Evolutionary conservation across 2,113 vertebrate species (phyloP).

Genomic region (Cnemophilus loriae): DNA sequence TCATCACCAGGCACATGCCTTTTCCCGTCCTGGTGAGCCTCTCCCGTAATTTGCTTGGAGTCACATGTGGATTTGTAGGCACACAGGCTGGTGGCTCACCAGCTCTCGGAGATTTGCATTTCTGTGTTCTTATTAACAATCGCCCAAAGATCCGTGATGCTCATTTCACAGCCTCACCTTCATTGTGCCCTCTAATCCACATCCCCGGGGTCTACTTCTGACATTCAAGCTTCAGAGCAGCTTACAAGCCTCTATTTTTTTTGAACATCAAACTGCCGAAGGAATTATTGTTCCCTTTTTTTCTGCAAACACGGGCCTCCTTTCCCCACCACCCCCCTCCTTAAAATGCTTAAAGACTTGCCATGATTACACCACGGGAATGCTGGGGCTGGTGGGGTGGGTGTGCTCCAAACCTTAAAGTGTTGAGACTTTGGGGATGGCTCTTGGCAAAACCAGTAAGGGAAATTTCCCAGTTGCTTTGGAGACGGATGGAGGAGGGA

Average conservation of each 20-base stretch:
- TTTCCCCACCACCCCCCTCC: neutral
- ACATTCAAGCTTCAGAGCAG: constrained; percentile 52
- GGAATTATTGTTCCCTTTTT: constrained; percentile 18
- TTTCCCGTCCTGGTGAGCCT: neutral
- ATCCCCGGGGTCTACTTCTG: constrained; percentile 28
- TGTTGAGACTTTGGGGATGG: neutral
- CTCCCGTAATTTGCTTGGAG: neutral
- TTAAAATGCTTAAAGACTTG: neutral
- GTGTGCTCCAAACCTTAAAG: neutral
- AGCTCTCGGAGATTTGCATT: constrained; percentile 15
- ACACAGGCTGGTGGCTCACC: neutral
- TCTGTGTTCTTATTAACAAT: constrained; percentile 39
- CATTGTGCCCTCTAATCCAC: constrained; percentile 45
- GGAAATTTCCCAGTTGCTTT: neutral
- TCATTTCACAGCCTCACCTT: constrained; percentile 58
- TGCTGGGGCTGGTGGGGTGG: neutral
- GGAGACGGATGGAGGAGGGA: neutral
- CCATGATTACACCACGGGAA: accelerated
- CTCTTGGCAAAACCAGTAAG: neutral
- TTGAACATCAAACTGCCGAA: neutral
- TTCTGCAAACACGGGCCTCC: neutral
- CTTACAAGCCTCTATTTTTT: constrained; percentile 44
- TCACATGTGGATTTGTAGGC: neutral
- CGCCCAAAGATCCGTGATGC: constrained; percentile 2
- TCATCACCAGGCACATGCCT: neutral